Percentiles rank a stretch among this genome's conserved stretches.
Conservation (phyloP, 1,140 invertebrate genomes). For the Hyposmocoma kahamanoa region DNA sequence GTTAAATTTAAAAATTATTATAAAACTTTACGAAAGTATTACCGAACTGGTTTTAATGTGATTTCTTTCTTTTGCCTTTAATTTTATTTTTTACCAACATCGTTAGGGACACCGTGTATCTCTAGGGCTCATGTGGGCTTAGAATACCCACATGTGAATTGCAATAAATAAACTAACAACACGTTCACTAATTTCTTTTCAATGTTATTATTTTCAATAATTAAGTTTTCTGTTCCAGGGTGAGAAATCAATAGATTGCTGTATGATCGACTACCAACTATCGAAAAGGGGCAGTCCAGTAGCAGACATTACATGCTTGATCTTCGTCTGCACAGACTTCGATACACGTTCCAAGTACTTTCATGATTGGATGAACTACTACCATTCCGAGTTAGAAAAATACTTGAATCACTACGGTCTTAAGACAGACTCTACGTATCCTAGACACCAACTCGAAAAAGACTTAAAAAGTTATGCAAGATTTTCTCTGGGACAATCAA, state of each 20-base stretch:
- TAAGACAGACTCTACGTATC: not conserved
- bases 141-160: no score
- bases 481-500: not conserved
- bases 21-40: no score
- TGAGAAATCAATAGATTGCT: not conserved
- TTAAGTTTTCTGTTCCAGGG: no score
- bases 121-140: no score
- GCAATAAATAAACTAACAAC: no score
- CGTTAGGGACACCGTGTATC: no score
- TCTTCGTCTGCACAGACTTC: slow-evolving; percentile 9
- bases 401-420: not conserved
- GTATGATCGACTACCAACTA: slow-evolving; percentile 9
- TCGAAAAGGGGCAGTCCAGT: slow-evolving; percentile 1
- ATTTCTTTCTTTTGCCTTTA: no score
- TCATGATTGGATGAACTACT: slow-evolving; percentile 2
- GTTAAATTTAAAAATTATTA: no score
- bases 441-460: not conserved
- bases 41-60: no score
- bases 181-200: no score
- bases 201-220: no score
- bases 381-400: not conserved
- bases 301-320: not conserved
- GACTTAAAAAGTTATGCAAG: slow-evolving; percentile 3
- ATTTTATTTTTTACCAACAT: no score
- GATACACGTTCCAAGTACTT: slow-evolving; percentile 1